Percentiles rank a stretch among this genome's conserved stretches.
Conservation (phyloP, 2,113 vertebrate species). For the Scatophagus argus region DNA sequence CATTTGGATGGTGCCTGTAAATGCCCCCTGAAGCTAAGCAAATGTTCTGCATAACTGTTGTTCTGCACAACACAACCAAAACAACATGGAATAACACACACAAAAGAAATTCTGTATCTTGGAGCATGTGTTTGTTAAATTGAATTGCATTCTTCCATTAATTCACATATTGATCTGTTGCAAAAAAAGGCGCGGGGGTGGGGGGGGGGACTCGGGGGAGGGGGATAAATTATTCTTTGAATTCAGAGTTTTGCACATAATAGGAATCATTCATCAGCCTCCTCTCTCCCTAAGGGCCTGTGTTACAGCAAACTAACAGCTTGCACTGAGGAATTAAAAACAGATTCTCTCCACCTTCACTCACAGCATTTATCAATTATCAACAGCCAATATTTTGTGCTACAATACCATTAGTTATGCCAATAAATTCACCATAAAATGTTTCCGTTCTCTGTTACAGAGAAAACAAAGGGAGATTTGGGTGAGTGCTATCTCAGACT, state of each 20-base stretch:
- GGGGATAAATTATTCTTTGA: constrained; percentile 60
- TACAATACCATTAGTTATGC: constrained; percentile 64
- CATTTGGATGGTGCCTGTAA: constrained; percentile 72
- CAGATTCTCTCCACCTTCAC: constrained; percentile 65
- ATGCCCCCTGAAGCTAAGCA: constrained; percentile 58
- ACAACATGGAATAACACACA: constrained; percentile 52
- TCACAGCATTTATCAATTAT: constrained; percentile 79
- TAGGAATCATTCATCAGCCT: constrained; percentile 65
- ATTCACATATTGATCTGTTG: constrained; percentile 72
- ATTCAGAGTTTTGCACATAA: constrained; percentile 68
- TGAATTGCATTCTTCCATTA: constrained; percentile 76
- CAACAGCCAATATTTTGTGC: constrained; percentile 70
- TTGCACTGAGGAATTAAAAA: constrained; percentile 63
- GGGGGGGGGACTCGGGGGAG: constrained; percentile 5
- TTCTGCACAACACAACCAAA: constrained; percentile 47
- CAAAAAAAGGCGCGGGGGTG: constrained; percentile 23
- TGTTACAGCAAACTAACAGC: constrained; percentile 58
- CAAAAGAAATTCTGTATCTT: constrained; percentile 55
- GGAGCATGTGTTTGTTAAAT: constrained; percentile 68
- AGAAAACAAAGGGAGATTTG: constrained; percentile 42
- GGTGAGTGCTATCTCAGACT: neutral
- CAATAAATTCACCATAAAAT: constrained; percentile 41
- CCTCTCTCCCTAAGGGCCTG: constrained; percentile 47
- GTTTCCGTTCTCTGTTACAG: constrained; percentile 27
- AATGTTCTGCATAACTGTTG: constrained; percentile 58